phyloP scores from a whole-genome alignment of 2,113 vertebrate species.

The Labeo rohita region DNA sequence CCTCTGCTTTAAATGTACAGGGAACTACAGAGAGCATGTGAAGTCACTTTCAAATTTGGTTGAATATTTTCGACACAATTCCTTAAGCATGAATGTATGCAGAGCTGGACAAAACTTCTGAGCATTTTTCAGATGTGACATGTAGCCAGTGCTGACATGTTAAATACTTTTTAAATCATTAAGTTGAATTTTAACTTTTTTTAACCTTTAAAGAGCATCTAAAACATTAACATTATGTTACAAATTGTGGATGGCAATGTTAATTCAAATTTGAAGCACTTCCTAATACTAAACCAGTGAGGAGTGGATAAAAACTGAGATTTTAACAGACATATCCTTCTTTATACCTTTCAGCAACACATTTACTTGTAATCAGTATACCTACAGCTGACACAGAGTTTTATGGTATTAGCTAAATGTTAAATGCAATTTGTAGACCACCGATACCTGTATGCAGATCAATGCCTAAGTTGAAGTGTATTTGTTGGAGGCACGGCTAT shows the following conservation, averaged over 20 bases:
- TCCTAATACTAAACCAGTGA: not conserved
- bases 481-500: constrained; percentile 91
- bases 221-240: not conserved
- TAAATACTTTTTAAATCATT: not conserved
- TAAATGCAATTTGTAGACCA: not conserved
- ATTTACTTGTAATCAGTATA: not conserved
- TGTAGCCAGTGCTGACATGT: not conserved
- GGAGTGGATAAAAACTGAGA: not conserved
- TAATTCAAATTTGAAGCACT: not conserved
- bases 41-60: not conserved
- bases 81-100: not conserved
- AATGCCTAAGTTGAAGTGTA: constrained; percentile 83
- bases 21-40: not conserved
- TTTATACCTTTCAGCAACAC: not conserved
- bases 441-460: not conserved
- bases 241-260: not conserved
- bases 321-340: not conserved
- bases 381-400: not conserved
- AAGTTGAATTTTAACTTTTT: not conserved
- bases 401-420: not conserved
- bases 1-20: not conserved
- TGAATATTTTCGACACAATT: not conserved
- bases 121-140: not conserved
- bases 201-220: not conserved
- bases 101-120: not conserved